Conservation (phyloP, 2,888 invertebrate species). For the Agriopis marginaria region DNA sequence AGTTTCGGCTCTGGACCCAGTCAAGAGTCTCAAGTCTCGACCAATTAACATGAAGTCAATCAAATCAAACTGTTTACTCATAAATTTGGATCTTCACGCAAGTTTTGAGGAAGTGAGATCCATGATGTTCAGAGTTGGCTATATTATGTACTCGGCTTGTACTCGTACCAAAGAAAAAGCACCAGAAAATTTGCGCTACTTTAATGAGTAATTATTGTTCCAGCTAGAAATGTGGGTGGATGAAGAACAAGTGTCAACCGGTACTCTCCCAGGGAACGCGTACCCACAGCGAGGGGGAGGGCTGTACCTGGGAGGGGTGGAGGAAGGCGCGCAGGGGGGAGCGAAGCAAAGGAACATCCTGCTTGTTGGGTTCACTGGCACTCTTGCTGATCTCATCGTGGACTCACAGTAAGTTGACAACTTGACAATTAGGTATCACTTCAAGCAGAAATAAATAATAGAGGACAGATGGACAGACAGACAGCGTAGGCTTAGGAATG, state of each 20-base stretch:
- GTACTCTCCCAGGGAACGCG: constrained; percentile 85
- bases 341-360: constrained; percentile 81
- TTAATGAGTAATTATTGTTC: constrained; percentile 27
- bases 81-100: too few relatives aligned
- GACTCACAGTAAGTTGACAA: constrained; percentile 89
- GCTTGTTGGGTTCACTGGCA: constrained; percentile 88
- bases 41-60: too few relatives aligned
- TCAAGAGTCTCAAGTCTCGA: too few relatives aligned
- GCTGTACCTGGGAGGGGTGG: constrained; percentile 92
- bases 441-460: too few relatives aligned
- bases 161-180: too few relatives aligned
- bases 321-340: constrained; percentile 86
- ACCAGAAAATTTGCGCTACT: not conserved
- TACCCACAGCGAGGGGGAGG: constrained; percentile 83
- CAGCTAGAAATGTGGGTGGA: constrained; percentile 91
- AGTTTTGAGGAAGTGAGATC: too few relatives aligned
- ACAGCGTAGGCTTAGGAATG: too few relatives aligned
- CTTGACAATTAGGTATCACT: not conserved
- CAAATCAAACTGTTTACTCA: too few relatives aligned
- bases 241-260: constrained; percentile 87
- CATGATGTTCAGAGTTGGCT: too few relatives aligned
- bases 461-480: too few relatives aligned
- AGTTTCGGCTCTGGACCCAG: too few relatives aligned
- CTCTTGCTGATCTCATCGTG: constrained; percentile 93
- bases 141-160: too few relatives aligned